Evolutionary conservation across 1,140 invertebrate species (phyloP), one percentile per base, ranked within the genome.

Genomic region (Akabosia matsudoensis): DNA sequence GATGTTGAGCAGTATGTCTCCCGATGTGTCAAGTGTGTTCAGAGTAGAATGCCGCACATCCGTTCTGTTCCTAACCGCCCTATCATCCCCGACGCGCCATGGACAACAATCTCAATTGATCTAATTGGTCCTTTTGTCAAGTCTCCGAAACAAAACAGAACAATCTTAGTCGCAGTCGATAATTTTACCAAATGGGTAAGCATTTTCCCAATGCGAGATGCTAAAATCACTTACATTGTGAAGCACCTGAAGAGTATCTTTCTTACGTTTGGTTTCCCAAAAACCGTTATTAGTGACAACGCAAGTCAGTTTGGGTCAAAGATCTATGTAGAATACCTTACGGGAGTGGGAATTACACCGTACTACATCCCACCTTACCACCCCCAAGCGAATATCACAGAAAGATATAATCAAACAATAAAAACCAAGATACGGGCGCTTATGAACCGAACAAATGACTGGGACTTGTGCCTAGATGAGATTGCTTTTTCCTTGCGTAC

Each of bases 91-190:
- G 33, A 67, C 1, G 70, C 4, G 1, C 54, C 70, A 2, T 78
- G 77, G 77, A 18, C 28, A n/a, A 22, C 56, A 13, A 24, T 78
- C 0, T 84, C 88, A 78, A 76, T 88, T 0, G 81, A 82, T 56
- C 37, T 82, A 13, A 81, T 82, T 16, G 83, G 84, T 18, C 85
- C 84, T 0, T 78, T 86, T 22, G 82, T 79, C 7, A 82, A 79
- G 3, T 34, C 84, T 3, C 84, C 81, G 1, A 80, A 79, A 77
- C 52, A 80, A 14, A 75, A 45, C 28, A 56, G 18, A 16, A 86
- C 87, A 78, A 79, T 82, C 3, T 77, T 88, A 0, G 88, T 87
- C 0, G 82, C 83, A n/a, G 84, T 87, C 0, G 86, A 87, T 77
- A 71, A 83, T 28, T 84, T 81, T 72, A 86, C 86, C 0, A 74